phyloP scores from a whole-genome alignment of 1,140 invertebrate genomes.

The Anadara kagoshimensis region DNA sequence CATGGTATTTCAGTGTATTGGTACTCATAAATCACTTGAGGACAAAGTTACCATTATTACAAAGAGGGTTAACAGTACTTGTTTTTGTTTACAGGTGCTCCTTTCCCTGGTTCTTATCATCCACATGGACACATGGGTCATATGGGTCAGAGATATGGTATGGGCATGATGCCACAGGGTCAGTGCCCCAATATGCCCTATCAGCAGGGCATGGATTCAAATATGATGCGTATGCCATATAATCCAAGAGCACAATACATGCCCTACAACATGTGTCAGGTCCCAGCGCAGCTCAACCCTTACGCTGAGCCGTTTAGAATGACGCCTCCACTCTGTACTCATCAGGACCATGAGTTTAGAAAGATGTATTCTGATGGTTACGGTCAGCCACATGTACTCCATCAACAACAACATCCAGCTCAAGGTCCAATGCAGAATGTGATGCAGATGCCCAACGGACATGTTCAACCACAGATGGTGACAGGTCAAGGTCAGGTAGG shows the following conservation, averaged over 20 bases:
- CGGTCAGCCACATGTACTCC: background rate
- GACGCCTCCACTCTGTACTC: background rate
- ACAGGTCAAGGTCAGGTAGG: constrained; percentile 6
- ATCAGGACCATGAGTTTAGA: background rate
- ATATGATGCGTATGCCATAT: constrained; percentile 6
- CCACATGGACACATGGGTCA: background rate
- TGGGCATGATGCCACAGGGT: constrained; percentile 14
- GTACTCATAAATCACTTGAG: too few relatives aligned
- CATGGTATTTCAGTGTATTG: too few relatives aligned
- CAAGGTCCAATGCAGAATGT: too few relatives aligned
- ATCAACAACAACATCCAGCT: too few relatives aligned
- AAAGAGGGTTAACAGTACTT: too few relatives aligned
- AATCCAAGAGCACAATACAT: background rate
- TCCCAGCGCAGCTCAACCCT: constrained; percentile 2
- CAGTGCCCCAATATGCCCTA: background rate
- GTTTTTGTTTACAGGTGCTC: background rate
- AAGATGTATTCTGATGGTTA: background rate
- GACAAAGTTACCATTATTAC: too few relatives aligned
- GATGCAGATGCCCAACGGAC: too few relatives aligned
- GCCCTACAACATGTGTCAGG: constrained; percentile 13
- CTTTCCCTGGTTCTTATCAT: background rate
- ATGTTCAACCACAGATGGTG: too few relatives aligned
- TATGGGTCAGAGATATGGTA: constrained; percentile 3
- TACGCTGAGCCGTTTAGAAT: constrained; percentile 11
- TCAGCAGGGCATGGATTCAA: constrained; percentile 10